Evolutionary conservation across 1,140 invertebrate species (phyloP).

Genomic region (Hylaeus volcanicus): DNA sequence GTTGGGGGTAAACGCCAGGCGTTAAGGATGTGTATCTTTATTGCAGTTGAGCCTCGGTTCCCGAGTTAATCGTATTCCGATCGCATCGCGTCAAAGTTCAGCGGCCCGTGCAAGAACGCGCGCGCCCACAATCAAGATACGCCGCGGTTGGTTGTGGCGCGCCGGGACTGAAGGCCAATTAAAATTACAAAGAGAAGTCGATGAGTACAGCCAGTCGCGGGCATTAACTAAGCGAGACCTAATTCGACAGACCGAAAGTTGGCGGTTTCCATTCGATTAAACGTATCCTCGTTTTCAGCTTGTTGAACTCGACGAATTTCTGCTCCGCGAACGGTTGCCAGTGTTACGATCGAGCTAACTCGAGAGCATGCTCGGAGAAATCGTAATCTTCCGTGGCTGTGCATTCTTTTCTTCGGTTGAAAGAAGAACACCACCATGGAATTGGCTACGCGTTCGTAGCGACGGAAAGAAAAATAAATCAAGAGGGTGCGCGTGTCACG

Average conservation of each 20-base stretch:
- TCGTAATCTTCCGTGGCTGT: neutral
- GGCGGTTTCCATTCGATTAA: slow-evolving; percentile 56
- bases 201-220: slow-evolving; percentile 35
- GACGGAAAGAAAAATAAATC: too few relatives aligned
- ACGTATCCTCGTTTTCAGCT: slow-evolving; percentile 57
- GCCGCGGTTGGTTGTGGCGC: neutral
- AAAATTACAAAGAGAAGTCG: slow-evolving; percentile 62
- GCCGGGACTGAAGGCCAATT: slow-evolving; percentile 53
- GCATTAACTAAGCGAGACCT: slow-evolving; percentile 39
- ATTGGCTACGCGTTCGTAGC: neutral
- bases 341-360: slow-evolving; percentile 8
- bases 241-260: slow-evolving; percentile 37
- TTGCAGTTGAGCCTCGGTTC: slow-evolving; percentile 31
- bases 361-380: neutral
- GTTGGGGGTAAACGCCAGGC: neutral
- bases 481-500: too few relatives aligned
- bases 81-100: slow-evolving; percentile 42
- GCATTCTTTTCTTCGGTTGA: neutral
- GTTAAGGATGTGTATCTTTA: slow-evolving; percentile 36
- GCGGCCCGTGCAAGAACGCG: slow-evolving; percentile 39
- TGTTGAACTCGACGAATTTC: slow-evolving; percentile 47
- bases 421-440: neutral
- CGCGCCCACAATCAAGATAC: slow-evolving; percentile 55
- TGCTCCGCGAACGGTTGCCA: neutral
- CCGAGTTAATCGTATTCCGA: slow-evolving; percentile 49